A percentile compares a stretch with the other conserved stretches of the same genome.
Conservation (phyloP, 1,140 invertebrate genomes). For the Diorhabda sublineata region DNA sequence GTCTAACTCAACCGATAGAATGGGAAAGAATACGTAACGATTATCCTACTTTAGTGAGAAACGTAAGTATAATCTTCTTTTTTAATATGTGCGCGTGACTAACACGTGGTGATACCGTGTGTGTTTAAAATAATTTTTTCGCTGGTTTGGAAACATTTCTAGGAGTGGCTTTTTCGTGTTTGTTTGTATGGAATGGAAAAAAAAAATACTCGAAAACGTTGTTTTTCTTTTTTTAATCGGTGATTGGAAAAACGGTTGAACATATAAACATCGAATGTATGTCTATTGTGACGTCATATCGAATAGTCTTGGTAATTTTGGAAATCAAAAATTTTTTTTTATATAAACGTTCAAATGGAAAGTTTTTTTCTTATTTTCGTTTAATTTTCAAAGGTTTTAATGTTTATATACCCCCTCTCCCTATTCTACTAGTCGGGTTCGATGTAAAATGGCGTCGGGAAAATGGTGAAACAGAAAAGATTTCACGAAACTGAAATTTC, state of each 20-base stretch:
- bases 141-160: not conserved
- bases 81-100: not conserved
- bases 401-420: too few species aligned
- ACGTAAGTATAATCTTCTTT: conserved; percentile 45
- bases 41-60: conserved; percentile 52
- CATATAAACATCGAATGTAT: not conserved
- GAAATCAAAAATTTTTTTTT: too few species aligned
- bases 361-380: too few species aligned
- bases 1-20: conserved; percentile 50
- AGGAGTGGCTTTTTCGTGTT: not conserved
- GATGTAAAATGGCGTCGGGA: too few species aligned
- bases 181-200: not conserved
- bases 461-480: too few species aligned
- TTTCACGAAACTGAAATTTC: too few species aligned
- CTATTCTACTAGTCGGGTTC: too few species aligned
- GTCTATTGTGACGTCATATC: not conserved
- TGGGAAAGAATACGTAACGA: conserved; percentile 54
- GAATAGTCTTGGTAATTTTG: not conserved
- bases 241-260: not conserved
- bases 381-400: too few species aligned
- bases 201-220: conserved; percentile 1
- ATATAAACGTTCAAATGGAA: too few species aligned
- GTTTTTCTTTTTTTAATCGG: conserved; percentile 1
- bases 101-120: not conserved
- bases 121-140: not conserved